phyloP scores from a whole-genome alignment of 2,888 invertebrate genomes.

The Pristionchus exspectatus region DNA sequence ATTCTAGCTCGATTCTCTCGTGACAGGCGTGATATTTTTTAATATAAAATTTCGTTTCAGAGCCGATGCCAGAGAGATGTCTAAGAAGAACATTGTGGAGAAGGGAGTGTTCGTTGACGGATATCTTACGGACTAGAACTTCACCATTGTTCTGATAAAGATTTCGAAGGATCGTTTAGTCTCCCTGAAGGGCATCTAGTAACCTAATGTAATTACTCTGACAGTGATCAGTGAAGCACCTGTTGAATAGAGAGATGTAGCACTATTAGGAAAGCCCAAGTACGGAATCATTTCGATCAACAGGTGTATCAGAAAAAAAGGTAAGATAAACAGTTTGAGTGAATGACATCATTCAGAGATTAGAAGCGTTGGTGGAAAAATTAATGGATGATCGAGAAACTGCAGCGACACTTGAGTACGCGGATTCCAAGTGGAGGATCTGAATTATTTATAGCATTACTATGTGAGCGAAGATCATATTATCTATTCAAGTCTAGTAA shows the following conservation, averaged over 20 bases:
- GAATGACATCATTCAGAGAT: not conserved
- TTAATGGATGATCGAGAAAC: not conserved
- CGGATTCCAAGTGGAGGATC: not conserved
- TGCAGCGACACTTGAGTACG: not conserved
- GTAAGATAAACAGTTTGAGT: not conserved
- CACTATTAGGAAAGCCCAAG: too few relatives aligned
- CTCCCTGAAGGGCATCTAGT: too few relatives aligned
- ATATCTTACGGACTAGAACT: too few relatives aligned
- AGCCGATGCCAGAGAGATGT: not conserved
- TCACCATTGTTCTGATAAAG: too few relatives aligned
- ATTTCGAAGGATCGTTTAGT: too few relatives aligned
- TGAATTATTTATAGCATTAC: not conserved
- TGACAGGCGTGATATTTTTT: too few relatives aligned
- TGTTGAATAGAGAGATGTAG: too few relatives aligned
- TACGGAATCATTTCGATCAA: not conserved
- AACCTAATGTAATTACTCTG: too few relatives aligned
- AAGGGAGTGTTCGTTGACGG: not conserved
- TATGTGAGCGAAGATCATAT: too few relatives aligned
- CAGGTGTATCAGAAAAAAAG: not conserved
- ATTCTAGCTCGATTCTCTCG: too few relatives aligned
- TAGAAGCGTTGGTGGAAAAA: not conserved
- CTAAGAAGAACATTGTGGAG: not conserved
- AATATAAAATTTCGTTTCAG: not conserved
- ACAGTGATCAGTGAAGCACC: too few relatives aligned
- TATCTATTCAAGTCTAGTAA: too few relatives aligned